These are phyloP conservation scores for Hephaestus fuliginosus DNA, from an alignment of 2,797 vertebrate genomes.

Conservation along the genomic window DNA sequence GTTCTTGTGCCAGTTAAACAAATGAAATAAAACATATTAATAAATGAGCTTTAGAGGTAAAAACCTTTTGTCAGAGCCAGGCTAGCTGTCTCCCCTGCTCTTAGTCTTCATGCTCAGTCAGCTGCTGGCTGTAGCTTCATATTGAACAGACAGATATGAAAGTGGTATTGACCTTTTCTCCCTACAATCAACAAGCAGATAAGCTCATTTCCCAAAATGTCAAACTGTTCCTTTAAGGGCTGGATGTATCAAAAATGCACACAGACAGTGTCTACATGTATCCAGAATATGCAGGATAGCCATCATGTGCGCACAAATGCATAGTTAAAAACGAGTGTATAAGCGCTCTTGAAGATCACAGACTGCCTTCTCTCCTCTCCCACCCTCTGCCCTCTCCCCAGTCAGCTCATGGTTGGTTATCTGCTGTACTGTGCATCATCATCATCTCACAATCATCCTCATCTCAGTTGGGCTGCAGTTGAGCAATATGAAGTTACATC, in stretches of 20 bases:
- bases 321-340: neutral
- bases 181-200: neutral
- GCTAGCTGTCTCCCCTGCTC: neutral
- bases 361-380: conserved; percentile 27
- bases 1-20: neutral
- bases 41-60: neutral
- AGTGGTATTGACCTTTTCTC: neutral
- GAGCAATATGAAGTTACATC: conserved; percentile 35
- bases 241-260: neutral
- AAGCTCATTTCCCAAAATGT: neutral
- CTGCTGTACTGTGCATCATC: conserved; percentile 75
- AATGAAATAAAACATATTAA: neutral
- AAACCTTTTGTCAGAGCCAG: neutral
- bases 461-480: conserved; percentile 52
- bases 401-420: conserved; percentile 71
- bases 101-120: neutral
- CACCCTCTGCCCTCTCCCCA: conserved; percentile 53
- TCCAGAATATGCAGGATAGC: neutral
- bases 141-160: neutral
- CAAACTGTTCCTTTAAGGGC: neutral
- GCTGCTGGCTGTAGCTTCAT: neutral
- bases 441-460: conserved; percentile 77
- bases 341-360: neutral
- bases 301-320: neutral
- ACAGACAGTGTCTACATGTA: neutral